Conservation (phyloP, 2,888 invertebrate species). For the Lithophane socia region DNA sequence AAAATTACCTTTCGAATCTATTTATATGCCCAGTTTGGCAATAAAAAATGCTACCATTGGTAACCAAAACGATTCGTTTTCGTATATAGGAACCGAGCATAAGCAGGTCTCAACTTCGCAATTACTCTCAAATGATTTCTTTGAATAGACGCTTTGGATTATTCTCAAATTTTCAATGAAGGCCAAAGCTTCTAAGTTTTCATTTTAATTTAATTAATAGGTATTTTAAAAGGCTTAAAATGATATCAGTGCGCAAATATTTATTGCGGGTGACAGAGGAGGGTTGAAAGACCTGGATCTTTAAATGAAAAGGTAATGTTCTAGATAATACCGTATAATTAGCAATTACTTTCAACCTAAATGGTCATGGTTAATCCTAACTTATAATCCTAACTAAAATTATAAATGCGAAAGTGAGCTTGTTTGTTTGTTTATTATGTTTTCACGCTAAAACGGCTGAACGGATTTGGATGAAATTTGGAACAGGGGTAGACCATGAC, state of each 20-base stretch:
- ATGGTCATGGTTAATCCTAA: neutral
- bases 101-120: conserved; percentile 25
- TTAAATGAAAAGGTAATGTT: neutral
- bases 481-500: no score
- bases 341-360: neutral
- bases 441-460: no score
- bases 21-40: no score
- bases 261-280: neutral
- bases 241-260: conserved; percentile 31
- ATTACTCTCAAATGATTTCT: conserved; percentile 47
- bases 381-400: no score
- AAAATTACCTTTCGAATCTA: no score
- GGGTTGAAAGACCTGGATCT: neutral
- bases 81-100: no score
- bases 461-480: no score
- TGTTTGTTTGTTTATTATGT: no score
- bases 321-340: no score
- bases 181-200: conserved; percentile 39
- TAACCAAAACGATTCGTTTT: no score
- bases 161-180: conserved; percentile 30
- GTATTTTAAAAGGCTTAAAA: conserved; percentile 34
- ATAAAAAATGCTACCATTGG: no score
- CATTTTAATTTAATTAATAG: conserved; percentile 49
- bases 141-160: conserved; percentile 46
- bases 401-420: no score